Base-by-base conservation (phyloP, 2,888 invertebrate genomes). In the Hirtodrosophila histrioides region DNA sequence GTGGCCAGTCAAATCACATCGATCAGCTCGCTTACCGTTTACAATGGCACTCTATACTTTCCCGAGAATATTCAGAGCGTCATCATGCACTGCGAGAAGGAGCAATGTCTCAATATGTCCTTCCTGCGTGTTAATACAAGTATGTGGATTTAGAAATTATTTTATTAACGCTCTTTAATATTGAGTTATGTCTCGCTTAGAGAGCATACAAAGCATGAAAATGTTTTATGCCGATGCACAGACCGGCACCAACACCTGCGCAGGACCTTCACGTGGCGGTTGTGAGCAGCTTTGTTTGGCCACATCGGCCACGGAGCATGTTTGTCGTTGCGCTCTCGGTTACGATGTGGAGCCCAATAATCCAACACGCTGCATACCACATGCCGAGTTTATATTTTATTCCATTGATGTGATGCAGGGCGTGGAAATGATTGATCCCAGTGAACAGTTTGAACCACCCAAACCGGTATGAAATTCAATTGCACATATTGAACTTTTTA, bases 321-420 rank as follows among this genome's bases (percentile, higher is more conserved):
- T 92, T 12, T 97, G 97, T 89, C 94, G 93, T 81, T 97, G 97
- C 92, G 95, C 97, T 7, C 93, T 94, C 49, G 97, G 97, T 0
- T 95, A 94, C 88, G 86, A 90, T 11, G 85, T 92, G 17, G 93
- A 94, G 88, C 92, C 93, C 0, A 90, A 90, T 23, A 92, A 94
- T 90, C 89, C 92, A 0, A 93, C 92, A 2, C 92, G 92, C 41
- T 94, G 94, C 73, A 89, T 93, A 44, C 93, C 93, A 75, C 90
- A 90, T 35, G 93, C 94, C 66, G 95, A 96, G 73, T 95, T 97
- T 88, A 90, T 97, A 55, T 93, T 96, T 78, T 97, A 95, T 91
- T 95, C 97, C 0, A 94, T 94, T 88, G 96, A 95, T 93, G 96
- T 96, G 90, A 92, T 97, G 65, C 94, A 94, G 75, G 96, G 96